Evolutionary conservation across 2,888 invertebrate species (phyloP), one percentile per base, ranked within the genome.

Genomic region (Meloe dianella): DNA sequence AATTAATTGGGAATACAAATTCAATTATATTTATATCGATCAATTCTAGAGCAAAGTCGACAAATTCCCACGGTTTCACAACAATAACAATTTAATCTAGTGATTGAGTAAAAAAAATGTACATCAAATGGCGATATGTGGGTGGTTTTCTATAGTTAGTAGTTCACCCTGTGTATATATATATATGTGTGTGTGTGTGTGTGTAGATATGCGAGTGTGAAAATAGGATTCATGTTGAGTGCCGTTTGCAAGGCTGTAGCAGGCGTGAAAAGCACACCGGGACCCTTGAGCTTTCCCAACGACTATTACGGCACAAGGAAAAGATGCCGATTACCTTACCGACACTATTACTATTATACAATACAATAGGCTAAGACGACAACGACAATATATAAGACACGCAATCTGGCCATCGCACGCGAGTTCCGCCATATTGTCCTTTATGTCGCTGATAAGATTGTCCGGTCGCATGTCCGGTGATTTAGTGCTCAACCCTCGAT

Each of bases 371-470:
- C 51, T 12, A 51, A 20, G 51, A 22, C 47, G 17, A 51, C 51
- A 24, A 24, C 51, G 22, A 51, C 51, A 24, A 51, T 24, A 24
- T 8, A 77, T 72, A 75, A 61, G 75, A 81, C 84, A 84, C 83
- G 84, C 84, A 80, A 84, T 84, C 81, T 81, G 78, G 81, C 80
- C 82, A 84, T 84, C 83, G 82, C 83, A 84, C 83, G 83, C 83
- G 77, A 83, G 81, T 79, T 78, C 80, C 80, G 81, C 82, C 80
- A 83, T 82, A 81, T 82, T 83, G 82, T 82, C 81, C 81, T 81
- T 80, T 81, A 79, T 81, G 81, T 80, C 80, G 79, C 80, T 82
- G 83, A 83, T 83, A 83, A 83, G 82, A 83, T 82, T 82, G 82
- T 83, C 82, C 82, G 77, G 80, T 81, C 79, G 81, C 81, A 80